Conservation (phyloP, 2,113 vertebrate genomes). For the Scophthalmus maximus region DNA sequence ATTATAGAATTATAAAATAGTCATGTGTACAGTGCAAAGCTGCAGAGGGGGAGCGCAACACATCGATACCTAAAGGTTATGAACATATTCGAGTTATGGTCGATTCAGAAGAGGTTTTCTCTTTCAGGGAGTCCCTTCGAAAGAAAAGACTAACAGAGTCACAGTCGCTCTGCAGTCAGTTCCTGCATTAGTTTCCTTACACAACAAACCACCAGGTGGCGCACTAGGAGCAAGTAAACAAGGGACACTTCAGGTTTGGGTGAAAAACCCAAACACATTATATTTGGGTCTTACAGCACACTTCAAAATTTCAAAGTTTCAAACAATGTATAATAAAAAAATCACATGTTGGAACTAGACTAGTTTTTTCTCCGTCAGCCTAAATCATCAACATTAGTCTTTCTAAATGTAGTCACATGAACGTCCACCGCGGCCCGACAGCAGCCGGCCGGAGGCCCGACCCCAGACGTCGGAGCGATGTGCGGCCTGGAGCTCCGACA, state of each 20-base stretch:
- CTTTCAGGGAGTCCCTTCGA: too few relatives aligned
- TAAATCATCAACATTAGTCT: too few relatives aligned
- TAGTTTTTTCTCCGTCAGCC: too few relatives aligned
- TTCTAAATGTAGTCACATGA: too few relatives aligned
- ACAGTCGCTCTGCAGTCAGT: neutral
- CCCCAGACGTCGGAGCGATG: constrained; percentile 43
- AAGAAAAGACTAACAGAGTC: too few relatives aligned
- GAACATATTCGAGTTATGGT: constrained; percentile 36
- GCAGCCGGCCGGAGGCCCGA: neutral
- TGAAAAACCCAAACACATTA: neutral
- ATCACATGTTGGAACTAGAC: too few relatives aligned
- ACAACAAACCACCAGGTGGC: constrained; percentile 63
- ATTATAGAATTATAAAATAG: constrained; percentile 33
- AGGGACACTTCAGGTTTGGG: neutral
- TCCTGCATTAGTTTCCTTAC: neutral
- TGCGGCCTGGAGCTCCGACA: too few relatives aligned
- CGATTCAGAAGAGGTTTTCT: constrained; percentile 34
- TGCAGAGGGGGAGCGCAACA: constrained; percentile 14
- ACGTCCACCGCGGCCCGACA: too few relatives aligned
- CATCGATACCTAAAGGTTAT: constrained; percentile 46
- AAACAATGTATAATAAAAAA: neutral
- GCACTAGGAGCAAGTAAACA: constrained; percentile 46
- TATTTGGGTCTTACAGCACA: neutral
- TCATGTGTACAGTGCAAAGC: constrained; percentile 21
- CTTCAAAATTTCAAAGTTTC: neutral